A percentile compares a stretch with the other conserved stretches of the same genome.
phyloP scores from a whole-genome alignment of 2,113 vertebrate species.

The Brachypodius melanocephalos region DNA sequence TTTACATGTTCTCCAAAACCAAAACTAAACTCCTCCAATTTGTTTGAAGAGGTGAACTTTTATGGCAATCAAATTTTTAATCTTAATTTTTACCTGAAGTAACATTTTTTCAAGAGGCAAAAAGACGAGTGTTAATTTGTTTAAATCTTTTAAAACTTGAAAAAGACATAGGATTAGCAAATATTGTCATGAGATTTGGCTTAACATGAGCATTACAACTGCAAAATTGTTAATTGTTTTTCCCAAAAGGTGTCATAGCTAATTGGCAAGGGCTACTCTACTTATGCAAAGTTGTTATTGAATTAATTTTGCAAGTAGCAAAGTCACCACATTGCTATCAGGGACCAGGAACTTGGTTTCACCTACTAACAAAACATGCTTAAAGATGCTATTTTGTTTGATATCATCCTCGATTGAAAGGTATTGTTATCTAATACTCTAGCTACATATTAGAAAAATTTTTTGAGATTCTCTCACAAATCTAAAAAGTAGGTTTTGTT shows the following conservation, averaged over 20 bases:
- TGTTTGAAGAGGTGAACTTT: neutral
- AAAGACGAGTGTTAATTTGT: neutral
- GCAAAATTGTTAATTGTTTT: neutral
- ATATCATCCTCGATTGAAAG: neutral
- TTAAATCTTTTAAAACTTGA: neutral
- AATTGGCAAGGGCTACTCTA: neutral
- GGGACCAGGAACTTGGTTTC: neutral
- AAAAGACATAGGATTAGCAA: neutral
- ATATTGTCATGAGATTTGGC: neutral
- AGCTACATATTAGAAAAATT: accelerated
- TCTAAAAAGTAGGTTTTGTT: neutral
- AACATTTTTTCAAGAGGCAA: neutral
- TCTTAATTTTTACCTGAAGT: neutral
- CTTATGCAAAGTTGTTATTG: neutral
- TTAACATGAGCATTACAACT: neutral
- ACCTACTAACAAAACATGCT: neutral
- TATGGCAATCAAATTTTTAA: neutral
- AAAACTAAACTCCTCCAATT: accelerated
- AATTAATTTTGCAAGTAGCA: neutral
- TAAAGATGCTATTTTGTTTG: neutral
- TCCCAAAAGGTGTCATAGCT: neutral
- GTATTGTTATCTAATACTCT: neutral
- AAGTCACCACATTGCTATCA: neutral
- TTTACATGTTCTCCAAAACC: neutral
- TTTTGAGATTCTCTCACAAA: neutral